Conservation (phyloP, 1,140 invertebrate genomes). For the Dendroctonus valens region DNA sequence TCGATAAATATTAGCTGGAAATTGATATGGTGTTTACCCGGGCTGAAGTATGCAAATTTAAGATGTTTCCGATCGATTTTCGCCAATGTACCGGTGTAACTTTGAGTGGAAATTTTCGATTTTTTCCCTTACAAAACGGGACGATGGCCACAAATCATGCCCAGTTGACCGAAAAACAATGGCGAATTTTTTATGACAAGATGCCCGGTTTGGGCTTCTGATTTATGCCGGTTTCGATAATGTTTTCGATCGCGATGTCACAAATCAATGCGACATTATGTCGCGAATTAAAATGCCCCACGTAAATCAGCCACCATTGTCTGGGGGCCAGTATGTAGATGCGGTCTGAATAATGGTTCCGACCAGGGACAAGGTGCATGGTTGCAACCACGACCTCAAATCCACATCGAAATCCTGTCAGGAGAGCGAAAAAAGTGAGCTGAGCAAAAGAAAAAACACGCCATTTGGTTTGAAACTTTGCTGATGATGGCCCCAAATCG, state of each 20-base stretch:
- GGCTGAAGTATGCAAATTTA: no score
- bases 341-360: conserved; percentile 34
- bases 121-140: no score
- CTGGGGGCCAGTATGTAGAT: conserved; percentile 45
- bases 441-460: no score
- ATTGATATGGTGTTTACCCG: conserved; percentile 14
- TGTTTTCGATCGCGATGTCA: conserved; percentile 48
- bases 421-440: no score
- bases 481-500: not conserved
- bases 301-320: conserved; percentile 48
- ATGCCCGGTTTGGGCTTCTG: conserved; percentile 24
- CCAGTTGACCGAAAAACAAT: conserved; percentile 1
- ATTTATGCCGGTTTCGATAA: conserved; percentile 47
- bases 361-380: conserved; percentile 29
- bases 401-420: conserved; percentile 31
- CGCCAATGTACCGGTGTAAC: no score
- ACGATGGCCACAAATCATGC: no score
- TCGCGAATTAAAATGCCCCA: conserved; percentile 48
- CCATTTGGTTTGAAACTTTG: no score
- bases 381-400: conserved; percentile 31
- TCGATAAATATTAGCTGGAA: conserved; percentile 15
- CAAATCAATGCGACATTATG: conserved; percentile 51
- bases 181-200: conserved; percentile 22
- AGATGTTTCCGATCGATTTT: no score
- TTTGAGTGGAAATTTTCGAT: no score